Evolutionary conservation across 2,888 invertebrate species (phyloP).

Genomic region (Luperina testacea): DNA sequence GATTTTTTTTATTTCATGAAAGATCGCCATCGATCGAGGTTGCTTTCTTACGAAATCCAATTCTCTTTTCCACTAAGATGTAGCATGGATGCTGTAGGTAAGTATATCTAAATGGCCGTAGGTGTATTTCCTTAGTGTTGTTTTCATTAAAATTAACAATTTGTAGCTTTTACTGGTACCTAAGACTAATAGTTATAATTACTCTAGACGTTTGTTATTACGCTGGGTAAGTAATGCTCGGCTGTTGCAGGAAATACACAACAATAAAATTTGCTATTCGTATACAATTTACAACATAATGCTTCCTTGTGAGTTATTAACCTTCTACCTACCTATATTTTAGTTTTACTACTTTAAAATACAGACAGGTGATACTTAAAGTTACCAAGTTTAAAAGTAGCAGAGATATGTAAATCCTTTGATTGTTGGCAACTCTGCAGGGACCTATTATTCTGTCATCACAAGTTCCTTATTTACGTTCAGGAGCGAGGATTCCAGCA

Average conservation of each 20-base stretch:
- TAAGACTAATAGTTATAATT: constrained; percentile 15
- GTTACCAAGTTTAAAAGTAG: constrained; percentile 8
- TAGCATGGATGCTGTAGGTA: not conserved
- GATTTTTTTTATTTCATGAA: not conserved
- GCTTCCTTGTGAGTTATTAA: constrained; percentile 7
- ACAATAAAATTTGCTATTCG: constrained; percentile 34
- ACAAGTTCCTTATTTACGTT: constrained; percentile 25
- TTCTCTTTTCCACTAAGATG: not conserved
- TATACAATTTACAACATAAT: constrained; percentile 26
- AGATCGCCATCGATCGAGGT: not conserved
- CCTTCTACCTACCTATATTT: not conserved
- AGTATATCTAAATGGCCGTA: not conserved
- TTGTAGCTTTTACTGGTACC: not conserved
- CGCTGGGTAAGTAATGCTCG: constrained; percentile 15
- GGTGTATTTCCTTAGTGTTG: constrained; percentile 26
- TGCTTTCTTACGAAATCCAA: not conserved
- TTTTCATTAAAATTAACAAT: constrained; percentile 13
- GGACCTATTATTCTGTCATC: constrained; percentile 49
- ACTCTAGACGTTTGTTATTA: constrained; percentile 20
- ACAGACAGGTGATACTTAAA: not conserved
- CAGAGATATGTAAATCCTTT: constrained; percentile 13
- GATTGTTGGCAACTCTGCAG: constrained; percentile 6
- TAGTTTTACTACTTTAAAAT: not conserved
- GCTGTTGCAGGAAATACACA: constrained; percentile 36
- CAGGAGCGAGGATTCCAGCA: constrained; percentile 31